These are phyloP conservation scores for Marronus borbonicus DNA, from an alignment of 2,888 invertebrate genomes.

Conservation along the genomic window DNA sequence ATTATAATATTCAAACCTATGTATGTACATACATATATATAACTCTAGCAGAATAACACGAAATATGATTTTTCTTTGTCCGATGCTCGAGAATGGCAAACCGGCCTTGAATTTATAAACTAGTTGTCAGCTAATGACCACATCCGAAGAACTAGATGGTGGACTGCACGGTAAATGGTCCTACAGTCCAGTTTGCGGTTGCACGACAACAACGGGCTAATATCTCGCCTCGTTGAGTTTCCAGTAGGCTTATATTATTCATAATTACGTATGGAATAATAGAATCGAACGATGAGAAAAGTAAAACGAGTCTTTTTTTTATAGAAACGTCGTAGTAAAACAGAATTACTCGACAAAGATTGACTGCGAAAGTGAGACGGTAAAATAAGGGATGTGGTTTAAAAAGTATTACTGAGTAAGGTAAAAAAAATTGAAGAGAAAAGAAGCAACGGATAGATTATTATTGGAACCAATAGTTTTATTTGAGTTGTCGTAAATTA, in stretches of 20 bases:
- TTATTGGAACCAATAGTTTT: too few relatives aligned
- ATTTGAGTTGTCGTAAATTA: too few relatives aligned
- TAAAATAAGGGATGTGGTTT: too few relatives aligned
- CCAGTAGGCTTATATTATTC: background rate
- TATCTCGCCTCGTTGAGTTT: background rate
- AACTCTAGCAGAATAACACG: background rate
- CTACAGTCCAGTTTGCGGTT: slow-evolving; percentile 24
- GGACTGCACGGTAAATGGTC: background rate
- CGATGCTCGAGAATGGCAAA: slow-evolving; percentile 9
- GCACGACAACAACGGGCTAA: slow-evolving; percentile 1
- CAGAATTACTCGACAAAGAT: too few relatives aligned
- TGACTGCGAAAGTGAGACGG: too few relatives aligned
- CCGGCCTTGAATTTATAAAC: slow-evolving; percentile 28
- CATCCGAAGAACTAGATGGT: slow-evolving; percentile 18
- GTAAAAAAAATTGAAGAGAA: too few relatives aligned
- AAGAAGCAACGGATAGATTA: too few relatives aligned
- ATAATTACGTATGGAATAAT: too few relatives aligned
- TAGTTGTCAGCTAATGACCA: slow-evolving; percentile 26
- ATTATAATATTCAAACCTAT: too few relatives aligned
- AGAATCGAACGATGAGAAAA: too few relatives aligned
- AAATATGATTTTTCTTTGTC: slow-evolving; percentile 5
- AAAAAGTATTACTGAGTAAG: too few relatives aligned
- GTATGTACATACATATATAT: too few relatives aligned
- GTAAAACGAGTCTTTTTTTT: background rate
- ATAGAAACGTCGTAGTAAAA: background rate